A percentile compares a stretch with the other conserved stretches of the same genome.
Evolutionary conservation across 2,888 invertebrate genomes (phyloP).

Genomic region (Thalpophila matura): DNA sequence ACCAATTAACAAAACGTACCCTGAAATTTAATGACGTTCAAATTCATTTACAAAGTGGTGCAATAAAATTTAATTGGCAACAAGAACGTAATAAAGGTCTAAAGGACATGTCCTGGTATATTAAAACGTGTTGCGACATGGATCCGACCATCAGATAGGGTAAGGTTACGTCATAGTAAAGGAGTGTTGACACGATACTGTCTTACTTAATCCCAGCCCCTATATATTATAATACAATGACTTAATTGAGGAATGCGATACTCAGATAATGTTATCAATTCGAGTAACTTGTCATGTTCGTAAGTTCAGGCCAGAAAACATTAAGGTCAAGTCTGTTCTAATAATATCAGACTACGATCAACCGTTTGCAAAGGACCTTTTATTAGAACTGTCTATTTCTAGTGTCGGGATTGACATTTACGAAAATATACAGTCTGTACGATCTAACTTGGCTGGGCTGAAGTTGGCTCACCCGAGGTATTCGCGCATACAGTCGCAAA

Average conservation of each 20-base stretch:
- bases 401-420: background rate
- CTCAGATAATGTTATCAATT: slow-evolving; percentile 1
- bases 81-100: background rate
- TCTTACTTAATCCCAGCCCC: background rate
- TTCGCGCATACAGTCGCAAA: too few species aligned
- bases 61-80: slow-evolving; percentile 21
- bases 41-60: slow-evolving; percentile 23
- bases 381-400: slow-evolving; percentile 6
- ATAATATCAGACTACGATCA: slow-evolving; percentile 36
- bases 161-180: slow-evolving; percentile 19
- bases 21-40: background rate
- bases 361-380: slow-evolving; percentile 6
- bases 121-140: background rate
- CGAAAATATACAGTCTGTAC: too few species aligned
- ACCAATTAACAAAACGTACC: background rate
- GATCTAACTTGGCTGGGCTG: too few species aligned
- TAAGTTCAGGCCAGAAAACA: background rate
- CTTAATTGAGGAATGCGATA: slow-evolving; percentile 1
- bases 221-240: too few species aligned
- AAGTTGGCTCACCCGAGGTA: too few species aligned
- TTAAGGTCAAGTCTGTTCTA: slow-evolving; percentile 24
- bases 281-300: slow-evolving; percentile 16
- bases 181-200: slow-evolving; percentile 14
- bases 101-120: slow-evolving; percentile 5
- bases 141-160: background rate